Conservation (phyloP, 1,140 invertebrate genomes). For the Drosophila subpulchrella region DNA sequence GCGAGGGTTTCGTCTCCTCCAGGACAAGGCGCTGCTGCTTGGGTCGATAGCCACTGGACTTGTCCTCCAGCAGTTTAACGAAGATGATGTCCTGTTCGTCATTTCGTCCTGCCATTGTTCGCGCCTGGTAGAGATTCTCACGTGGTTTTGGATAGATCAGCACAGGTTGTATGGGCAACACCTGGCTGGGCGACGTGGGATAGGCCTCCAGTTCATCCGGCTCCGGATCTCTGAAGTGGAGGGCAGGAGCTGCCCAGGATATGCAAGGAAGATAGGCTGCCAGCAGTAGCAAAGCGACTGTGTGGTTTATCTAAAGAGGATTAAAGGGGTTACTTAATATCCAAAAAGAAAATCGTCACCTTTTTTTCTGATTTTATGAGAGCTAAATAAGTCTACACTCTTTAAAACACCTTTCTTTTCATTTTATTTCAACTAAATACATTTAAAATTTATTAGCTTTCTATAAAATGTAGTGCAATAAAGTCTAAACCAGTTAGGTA, state of each 20-base stretch:
- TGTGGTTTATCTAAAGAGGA: slow-evolving; percentile 9
- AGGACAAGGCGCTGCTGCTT: slow-evolving; percentile 57
- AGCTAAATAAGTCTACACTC: neutral
- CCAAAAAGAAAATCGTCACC: too few relatives aligned
- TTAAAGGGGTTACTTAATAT: neutral
- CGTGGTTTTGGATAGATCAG: slow-evolving; percentile 66
- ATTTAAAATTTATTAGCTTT: neutral
- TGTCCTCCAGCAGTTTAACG: slow-evolving; percentile 68
- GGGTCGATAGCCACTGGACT: slow-evolving; percentile 62
- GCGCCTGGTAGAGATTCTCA: slow-evolving; percentile 56
- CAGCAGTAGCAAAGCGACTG: slow-evolving; percentile 1
- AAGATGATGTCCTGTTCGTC: slow-evolving; percentile 72
- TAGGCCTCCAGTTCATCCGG: slow-evolving; percentile 38
- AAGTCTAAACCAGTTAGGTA: neutral
- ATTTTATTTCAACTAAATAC: neutral
- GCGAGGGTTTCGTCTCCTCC: slow-evolving; percentile 30
- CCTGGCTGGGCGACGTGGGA: slow-evolving; percentile 64
- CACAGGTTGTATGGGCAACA: slow-evolving; percentile 70
- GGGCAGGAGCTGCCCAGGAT: slow-evolving; percentile 39
- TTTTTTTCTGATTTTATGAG: too few relatives aligned
- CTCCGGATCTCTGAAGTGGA: slow-evolving; percentile 17
- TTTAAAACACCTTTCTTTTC: neutral
- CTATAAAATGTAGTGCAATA: neutral
- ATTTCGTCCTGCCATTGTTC: slow-evolving; percentile 42
- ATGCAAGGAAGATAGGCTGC: slow-evolving; percentile 11